phyloP scores from a whole-genome alignment of 2,797 vertebrate genomes.

The Sparidentex hasta region DNA sequence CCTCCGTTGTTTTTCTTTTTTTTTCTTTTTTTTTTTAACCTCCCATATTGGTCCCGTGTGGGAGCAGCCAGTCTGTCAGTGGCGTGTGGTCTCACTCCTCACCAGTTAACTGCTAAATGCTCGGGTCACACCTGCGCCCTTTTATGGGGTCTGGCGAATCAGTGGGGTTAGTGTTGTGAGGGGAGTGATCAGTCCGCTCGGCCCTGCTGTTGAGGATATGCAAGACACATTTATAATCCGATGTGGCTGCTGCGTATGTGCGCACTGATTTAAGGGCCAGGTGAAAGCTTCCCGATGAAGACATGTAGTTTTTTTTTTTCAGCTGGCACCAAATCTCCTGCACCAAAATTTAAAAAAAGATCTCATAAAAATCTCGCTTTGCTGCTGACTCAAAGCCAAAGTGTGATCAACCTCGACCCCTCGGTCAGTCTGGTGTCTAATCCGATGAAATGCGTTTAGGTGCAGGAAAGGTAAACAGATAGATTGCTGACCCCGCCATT shows the following conservation, averaged over 20 bases:
- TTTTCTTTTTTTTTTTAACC: slow-evolving; percentile 32
- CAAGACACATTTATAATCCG: slow-evolving; percentile 34
- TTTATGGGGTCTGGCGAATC: slow-evolving; percentile 80
- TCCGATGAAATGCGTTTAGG: slow-evolving; percentile 74
- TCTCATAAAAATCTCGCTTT: slow-evolving; percentile 23
- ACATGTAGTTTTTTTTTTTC: not conserved
- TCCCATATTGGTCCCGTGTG: slow-evolving; percentile 62
- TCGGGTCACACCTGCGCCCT: slow-evolving; percentile 82
- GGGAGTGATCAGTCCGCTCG: slow-evolving; percentile 57
- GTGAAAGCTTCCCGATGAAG: slow-evolving; percentile 1
- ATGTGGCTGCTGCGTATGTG: not conserved
- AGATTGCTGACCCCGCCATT: slow-evolving; percentile 82
- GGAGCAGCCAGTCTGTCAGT: slow-evolving; percentile 71
- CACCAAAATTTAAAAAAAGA: not conserved
- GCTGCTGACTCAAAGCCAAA: not conserved
- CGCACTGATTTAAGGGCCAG: not conserved
- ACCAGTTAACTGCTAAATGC: slow-evolving; percentile 79
- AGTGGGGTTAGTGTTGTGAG: slow-evolving; percentile 67
- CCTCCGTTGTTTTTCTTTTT: slow-evolving; percentile 19
- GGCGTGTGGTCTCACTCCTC: slow-evolving; percentile 81
- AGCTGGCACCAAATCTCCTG: not conserved
- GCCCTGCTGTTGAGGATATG: slow-evolving; percentile 46
- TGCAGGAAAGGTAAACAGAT: slow-evolving; percentile 74
- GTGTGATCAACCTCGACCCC: slow-evolving; percentile 43
- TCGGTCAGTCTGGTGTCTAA: slow-evolving; percentile 62